Base-by-base conservation (phyloP, 53 echinoderm and acorn worm species). In the Crossaster papposus region DNA sequence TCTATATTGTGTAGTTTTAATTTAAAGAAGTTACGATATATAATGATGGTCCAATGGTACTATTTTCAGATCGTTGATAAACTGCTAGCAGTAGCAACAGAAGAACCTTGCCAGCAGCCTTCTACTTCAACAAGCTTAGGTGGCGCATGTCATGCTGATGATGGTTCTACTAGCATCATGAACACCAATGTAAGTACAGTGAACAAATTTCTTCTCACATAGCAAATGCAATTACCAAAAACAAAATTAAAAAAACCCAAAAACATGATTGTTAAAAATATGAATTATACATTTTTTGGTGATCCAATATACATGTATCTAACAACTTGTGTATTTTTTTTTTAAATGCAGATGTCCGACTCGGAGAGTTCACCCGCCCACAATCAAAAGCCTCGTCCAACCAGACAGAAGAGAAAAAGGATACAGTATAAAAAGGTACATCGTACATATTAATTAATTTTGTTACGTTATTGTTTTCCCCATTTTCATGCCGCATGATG, bases 351-450 rank as follows among this genome's bases (percentile, higher is more conserved):
- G 38, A 6, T 82, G 65, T 58, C 58, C 14, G 71, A 82, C 23
- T 82, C 44, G 18, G 65, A 64, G 36, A 35, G 82, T 64, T 35
- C 64, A 82, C 82, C 36, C 64, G 1, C 79, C 33, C 14, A 36
- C 20, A 28, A 1, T 0, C 82, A 64, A 26, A 64, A 37, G 24
- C 65, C 64, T 82, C 82, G 82, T 64, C 82, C 82, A 20, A 36
- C 82, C 68, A 82, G 68, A 44, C n/a, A 36, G 37, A 82, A 68
- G 82, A 82, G 82, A 12, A 82, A 20, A 81, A 81, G 81, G 65
- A 23, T 82, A 5, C 50, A 36, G 37, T 36, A 64, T 26, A 36
- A 44, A 65, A 82, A 82, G 82, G 82, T n/a, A n/a, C n/a, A n/a
- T n/a, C n/a, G n/a, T 82, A 82, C 14, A 29, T 51, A 13, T 28